phyloP scores from a whole-genome alignment of 2,797 vertebrate species.

The Valencia hispanica region DNA sequence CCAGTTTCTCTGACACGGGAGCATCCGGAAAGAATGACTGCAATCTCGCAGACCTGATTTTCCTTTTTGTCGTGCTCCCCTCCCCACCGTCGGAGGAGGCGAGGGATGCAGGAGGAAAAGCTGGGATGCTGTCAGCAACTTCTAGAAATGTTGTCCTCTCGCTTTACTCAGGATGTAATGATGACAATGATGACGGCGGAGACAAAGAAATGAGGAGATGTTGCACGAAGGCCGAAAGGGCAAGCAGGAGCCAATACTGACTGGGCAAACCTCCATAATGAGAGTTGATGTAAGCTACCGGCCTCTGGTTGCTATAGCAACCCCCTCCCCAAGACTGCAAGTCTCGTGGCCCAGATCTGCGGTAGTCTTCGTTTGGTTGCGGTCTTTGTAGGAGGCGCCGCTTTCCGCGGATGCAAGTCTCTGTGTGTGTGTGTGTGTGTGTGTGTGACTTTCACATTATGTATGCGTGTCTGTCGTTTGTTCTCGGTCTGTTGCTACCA shows the following conservation, averaged over 20 bases:
- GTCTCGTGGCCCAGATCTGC: slow-evolving; percentile 41
- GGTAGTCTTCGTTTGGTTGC: slow-evolving; percentile 40
- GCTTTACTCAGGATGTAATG: slow-evolving; percentile 48
- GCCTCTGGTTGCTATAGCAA: slow-evolving; percentile 66
- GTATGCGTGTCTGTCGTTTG: slow-evolving; percentile 45
- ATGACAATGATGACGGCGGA: slow-evolving; percentile 58
- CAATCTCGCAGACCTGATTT: slow-evolving; percentile 67
- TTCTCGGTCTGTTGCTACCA: slow-evolving; percentile 86
- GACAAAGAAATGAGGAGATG: slow-evolving; percentile 32
- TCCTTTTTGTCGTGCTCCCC: slow-evolving; percentile 60
- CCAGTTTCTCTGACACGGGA: slow-evolving; percentile 36
- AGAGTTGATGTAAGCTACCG: slow-evolving; percentile 54
- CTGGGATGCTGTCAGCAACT: slow-evolving; percentile 48
- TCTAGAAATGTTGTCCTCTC: slow-evolving; percentile 55
- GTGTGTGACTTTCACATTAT: slow-evolving; percentile 54
- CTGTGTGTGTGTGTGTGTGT: slow-evolving; percentile 11
- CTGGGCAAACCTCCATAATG: slow-evolving; percentile 57
- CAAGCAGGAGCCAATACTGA: slow-evolving; percentile 58
- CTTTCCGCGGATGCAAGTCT: slow-evolving; percentile 17
- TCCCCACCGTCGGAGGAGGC: slow-evolving; percentile 47
- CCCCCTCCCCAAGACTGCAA: slow-evolving; percentile 46
- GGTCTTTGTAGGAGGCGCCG: slow-evolving; percentile 48
- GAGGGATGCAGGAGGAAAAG: slow-evolving; percentile 36
- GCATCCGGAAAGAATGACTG: slow-evolving; percentile 53
- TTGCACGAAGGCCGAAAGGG: slow-evolving; percentile 27